Percentiles rank a stretch among this genome's conserved stretches.
phyloP scores from a whole-genome alignment of 1,140 invertebrate genomes.

The Drosophila arawakana region DNA sequence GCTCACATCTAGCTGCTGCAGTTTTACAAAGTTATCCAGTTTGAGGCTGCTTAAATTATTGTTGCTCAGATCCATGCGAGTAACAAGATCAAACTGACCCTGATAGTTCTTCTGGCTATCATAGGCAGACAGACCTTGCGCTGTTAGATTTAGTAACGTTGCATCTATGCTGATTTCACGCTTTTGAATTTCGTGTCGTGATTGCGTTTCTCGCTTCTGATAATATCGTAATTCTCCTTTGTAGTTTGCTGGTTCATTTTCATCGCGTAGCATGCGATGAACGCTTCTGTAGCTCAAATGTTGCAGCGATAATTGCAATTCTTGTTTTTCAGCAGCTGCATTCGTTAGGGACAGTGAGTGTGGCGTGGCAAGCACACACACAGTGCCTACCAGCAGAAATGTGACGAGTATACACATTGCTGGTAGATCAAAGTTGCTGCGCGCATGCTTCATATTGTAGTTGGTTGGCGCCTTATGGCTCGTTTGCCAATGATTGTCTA shows the following conservation, averaged over 20 bases:
- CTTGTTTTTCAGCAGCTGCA: conserved; percentile 46
- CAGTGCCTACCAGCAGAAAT: conserved; percentile 28
- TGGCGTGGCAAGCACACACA: conserved; percentile 12
- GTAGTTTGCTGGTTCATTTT: conserved; percentile 67
- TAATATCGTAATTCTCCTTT: conserved; percentile 69
- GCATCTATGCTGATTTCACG: conserved; percentile 36
- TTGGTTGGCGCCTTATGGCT: neutral
- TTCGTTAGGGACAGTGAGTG: conserved; percentile 26
- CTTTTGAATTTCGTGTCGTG: conserved; percentile 47
- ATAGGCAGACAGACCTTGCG: conserved; percentile 45
- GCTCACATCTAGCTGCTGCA: conserved; percentile 62
- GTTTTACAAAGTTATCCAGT: conserved; percentile 50
- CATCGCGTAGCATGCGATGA: conserved; percentile 75
- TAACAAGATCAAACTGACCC: conserved; percentile 58
- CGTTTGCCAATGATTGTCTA: conserved; percentile 14
- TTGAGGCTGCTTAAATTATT: conserved; percentile 52
- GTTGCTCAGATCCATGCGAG: conserved; percentile 56
- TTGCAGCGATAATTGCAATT: conserved; percentile 47
- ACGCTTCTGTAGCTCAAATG: conserved; percentile 66
- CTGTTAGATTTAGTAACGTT: conserved; percentile 54
- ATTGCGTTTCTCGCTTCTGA: conserved; percentile 30
- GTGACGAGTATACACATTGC: neutral
- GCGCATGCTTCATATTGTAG: conserved; percentile 51
- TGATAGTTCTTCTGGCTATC: conserved; percentile 61
- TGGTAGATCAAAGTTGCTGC: conserved; percentile 54